Base-by-base conservation (phyloP, 2,113 vertebrate species). In the Casuarius casuarius region DNA sequence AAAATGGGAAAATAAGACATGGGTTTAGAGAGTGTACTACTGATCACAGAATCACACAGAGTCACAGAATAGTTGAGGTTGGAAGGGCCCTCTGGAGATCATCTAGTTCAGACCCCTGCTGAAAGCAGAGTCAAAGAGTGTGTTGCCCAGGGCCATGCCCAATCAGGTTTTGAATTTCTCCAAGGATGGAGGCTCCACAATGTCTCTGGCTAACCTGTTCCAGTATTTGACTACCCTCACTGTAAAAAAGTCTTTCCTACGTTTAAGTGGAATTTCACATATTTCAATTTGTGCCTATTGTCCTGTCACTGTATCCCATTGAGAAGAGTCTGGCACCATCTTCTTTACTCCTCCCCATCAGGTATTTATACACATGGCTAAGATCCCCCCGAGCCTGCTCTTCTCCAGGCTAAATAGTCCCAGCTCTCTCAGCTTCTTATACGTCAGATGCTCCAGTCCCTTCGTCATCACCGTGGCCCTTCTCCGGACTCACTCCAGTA, bases 311-410 rank as follows among this genome's bases (percentile, higher is more conserved):
- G 67, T 33, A 19, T 14, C 44, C 1, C 5, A 16, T 25, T 38
- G 49, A 20, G 58, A 56, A 86, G n/a, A 22, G 7, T 18, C 38
- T 42, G 17, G 17, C 9, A 15, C 19, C 70, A 26, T 61, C 82
- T 44, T 28, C 5, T 78, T 56, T 12, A 26, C 4, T 54, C 1
- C 1, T 2, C 10, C 44, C 3, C 2, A 1, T 76, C 29, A 59
- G 52, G 38, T 68, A 63, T 56, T 79, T 42, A 13, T 12, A 42
- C 29, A 23, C 7, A 4, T 7, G 35, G 29, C 9, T 25, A 25
- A 93, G 59, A 70, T 17, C 4, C 10, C 6, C 9, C n/a, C 6
- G 22, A 76, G 14, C 29, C 29, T 67, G 35, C 33, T 42, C 8
- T 68, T 54, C 40, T 66, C 28, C n/a, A 26, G 6, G 3, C 3